Conservation (phyloP, 1,140 invertebrate species). For the Philopotamus ludificatus region DNA sequence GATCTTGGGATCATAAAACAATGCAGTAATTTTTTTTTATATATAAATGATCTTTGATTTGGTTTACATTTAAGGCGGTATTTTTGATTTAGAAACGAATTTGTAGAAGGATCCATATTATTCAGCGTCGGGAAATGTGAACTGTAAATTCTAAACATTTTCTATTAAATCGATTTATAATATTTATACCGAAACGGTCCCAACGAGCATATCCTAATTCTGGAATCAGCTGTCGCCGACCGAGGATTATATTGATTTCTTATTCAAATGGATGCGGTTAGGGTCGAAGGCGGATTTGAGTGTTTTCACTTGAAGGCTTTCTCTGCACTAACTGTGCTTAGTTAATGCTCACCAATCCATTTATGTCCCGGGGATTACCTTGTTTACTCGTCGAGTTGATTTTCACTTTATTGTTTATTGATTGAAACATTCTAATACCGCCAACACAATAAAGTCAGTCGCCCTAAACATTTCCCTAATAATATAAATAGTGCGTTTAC, state of each 20-base stretch:
- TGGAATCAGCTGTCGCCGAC: too few species aligned
- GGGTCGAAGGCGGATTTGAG: conserved; percentile 9
- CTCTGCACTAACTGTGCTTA: conserved; percentile 12
- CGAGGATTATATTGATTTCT: not conserved
- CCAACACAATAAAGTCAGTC: not conserved
- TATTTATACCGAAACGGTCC: too few species aligned
- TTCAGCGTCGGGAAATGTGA: too few species aligned
- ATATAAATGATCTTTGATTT: too few species aligned
- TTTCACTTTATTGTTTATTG: conserved; percentile 22
- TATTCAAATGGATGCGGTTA: not conserved
- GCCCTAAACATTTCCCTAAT: not conserved
- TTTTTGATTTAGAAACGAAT: too few species aligned
- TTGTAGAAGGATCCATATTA: too few species aligned
- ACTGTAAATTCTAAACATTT: too few species aligned
- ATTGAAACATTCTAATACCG: conserved; percentile 3
- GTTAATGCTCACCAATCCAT: conserved; percentile 26
- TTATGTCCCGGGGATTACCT: conserved; percentile 22
- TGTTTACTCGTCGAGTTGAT: conserved; percentile 21
- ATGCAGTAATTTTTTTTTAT: too few species aligned
- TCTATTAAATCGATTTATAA: too few species aligned
- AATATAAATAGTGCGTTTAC: not conserved
- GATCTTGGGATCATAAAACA: too few species aligned
- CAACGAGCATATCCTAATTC: too few species aligned
- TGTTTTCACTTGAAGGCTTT: conserved; percentile 16
- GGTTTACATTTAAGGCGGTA: too few species aligned